Evolutionary conservation across 2,797 vertebrate genomes (phyloP), one percentile per base, ranked within the genome.

Genomic region (Neopelma chrysocephalum): DNA sequence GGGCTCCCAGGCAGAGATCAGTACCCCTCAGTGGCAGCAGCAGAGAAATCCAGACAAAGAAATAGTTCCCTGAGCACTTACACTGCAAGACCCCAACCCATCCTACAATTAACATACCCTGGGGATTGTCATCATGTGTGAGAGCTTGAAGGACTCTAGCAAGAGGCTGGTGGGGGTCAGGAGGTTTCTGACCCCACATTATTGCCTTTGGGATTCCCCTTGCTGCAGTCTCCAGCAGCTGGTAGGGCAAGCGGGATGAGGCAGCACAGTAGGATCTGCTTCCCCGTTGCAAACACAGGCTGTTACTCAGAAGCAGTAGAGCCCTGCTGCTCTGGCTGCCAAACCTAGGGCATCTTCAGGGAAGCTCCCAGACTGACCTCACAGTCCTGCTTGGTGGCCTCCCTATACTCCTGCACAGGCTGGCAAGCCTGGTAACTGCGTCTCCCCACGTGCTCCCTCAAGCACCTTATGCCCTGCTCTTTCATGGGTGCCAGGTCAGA

Each of bases 1-100:
- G 89, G 27, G 89, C 91, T 96, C 78, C 71, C 64, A 68, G 90
- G 78, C 95, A 90, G 80, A 70, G 69, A 68, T 68, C 80, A 34
- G 90, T n/a, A 45, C 47, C 64, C 40, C 40, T 86, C 71, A 1
- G 6, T 34, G 61, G 56, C 0, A 0, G 78, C 68, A 62, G 84
- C 79, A 66, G 48, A 70, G 51, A 94, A 83, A 95, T 38, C 51
- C 58, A 79, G 47, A 65, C 84, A 94, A 84, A 93, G 71, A 65
- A 89, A 65, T 12, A 45, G 26, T 12, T 82, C 48, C 56, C 61
- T 9, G n/a, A 61, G 61, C 82, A 32, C 43, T 82, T 57, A 54
- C 0, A 54, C 25, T 54, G 31, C 31, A 70, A 80, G 68, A 77
- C 53, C 23, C 40, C 15, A 29, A 43, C 56, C 25, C 56, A 51